Evolutionary conservation across 2,888 invertebrate genomes (phyloP), one percentile per base, ranked within the genome.

Genomic region (Parthenolecanium corni): DNA sequence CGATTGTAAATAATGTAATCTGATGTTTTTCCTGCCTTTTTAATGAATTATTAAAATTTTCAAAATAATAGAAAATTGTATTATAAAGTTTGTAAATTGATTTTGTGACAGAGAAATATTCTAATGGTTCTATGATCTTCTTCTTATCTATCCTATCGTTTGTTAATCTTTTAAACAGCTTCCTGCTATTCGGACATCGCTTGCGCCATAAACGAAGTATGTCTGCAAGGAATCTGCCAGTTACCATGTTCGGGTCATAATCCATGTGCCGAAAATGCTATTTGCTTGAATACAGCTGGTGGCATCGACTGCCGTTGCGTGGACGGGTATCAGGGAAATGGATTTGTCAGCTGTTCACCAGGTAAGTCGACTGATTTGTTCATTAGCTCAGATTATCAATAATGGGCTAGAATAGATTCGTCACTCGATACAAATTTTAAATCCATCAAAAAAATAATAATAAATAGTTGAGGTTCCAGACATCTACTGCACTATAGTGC

Each of bases 241-340:
- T 85, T 84, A 76, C 91, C 91, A 51, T 92, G 92, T 75, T 85
- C 84, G 72, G 80, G 87, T 70, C 84, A 83, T 72, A 86, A 89
- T 72, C 90, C 90, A 61, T 92, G 92, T 72, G 83, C 83, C 68
- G 80, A 81, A 69, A 84, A 89, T 73, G 89, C 90, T 63, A 81
- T 87, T 68, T 92, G 92, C 76, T 82, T 88, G 75, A 90, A 90
- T 75, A 86, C 86, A 58, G 88, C 89, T 71, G 91, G 91, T 72
- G 86, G 84, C 68, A 84, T 87, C 23, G 88, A 89, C 71, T 91
- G 91, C 74, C 86, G 84, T 73, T 91, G 91, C 72, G 79, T 81
- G 51, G 87, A 89, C 74, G 89, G 89, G 67, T 90, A 82, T 74
- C 85, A 88, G 74, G 92, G 92, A 72, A 88, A 90, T 71, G 89